These are phyloP conservation scores for Silurus lanzhouensis DNA, from an alignment of 2,797 vertebrate species.

Conservation along the genomic window DNA sequence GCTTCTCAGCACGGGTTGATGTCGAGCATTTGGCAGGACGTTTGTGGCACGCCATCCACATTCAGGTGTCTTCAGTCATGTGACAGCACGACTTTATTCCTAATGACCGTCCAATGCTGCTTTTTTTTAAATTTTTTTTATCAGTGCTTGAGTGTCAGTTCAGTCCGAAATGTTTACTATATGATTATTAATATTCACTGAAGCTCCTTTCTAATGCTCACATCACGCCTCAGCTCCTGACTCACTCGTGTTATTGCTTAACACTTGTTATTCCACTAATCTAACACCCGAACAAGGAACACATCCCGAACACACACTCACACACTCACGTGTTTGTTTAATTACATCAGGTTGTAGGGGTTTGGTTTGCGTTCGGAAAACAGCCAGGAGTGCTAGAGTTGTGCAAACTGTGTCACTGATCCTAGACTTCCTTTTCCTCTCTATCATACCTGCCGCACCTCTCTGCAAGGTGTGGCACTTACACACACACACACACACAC, in stretches of 20 bases:
- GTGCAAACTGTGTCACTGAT: constrained; percentile 31
- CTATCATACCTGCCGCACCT: constrained; percentile 46
- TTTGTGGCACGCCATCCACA: not conserved
- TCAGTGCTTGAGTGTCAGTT: not conserved
- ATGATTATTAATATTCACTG: not conserved
- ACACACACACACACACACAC: constrained; percentile 17
- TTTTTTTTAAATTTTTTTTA: not conserved
- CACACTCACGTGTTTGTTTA: constrained; percentile 18
- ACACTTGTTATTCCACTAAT: constrained; percentile 26
- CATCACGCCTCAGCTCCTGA: not conserved
- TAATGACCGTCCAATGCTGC: not conserved
- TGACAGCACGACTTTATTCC: constrained; percentile 1
- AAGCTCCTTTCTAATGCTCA: not conserved
- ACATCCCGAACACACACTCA: not conserved
- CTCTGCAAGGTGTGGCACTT: constrained; percentile 42
- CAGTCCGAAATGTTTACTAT: not conserved
- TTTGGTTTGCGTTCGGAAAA: constrained; percentile 27
- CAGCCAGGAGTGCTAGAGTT: constrained; percentile 21
- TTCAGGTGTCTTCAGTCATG: not conserved
- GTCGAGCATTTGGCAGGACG: not conserved
- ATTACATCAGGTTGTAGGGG: constrained; percentile 26
- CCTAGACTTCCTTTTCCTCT: constrained; percentile 43
- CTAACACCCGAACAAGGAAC: constrained; percentile 1
- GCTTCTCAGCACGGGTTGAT: not conserved
- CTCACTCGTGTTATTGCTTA: constrained; percentile 8